Evolutionary conservation across 1,140 invertebrate species (phyloP).

Genomic region (Spodoptera litura): DNA sequence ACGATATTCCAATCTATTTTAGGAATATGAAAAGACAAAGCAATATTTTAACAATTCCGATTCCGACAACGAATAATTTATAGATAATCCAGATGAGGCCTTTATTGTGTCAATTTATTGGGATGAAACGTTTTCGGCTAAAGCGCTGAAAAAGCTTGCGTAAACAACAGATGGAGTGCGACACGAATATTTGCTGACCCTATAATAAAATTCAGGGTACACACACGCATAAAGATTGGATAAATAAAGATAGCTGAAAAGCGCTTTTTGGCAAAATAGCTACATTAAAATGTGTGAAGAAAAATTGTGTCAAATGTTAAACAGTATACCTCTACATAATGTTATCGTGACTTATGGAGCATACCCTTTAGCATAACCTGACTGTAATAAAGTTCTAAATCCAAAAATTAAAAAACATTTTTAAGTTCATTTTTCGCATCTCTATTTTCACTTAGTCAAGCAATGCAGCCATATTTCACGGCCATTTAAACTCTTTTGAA

Average conservation of each 20-base stretch:
- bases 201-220: slow-evolving; percentile 33
- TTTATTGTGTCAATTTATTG: slow-evolving; percentile 30
- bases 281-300: slow-evolving; percentile 11
- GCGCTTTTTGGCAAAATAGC: slow-evolving; percentile 10
- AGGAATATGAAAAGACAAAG: too few species aligned
- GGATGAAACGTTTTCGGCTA: slow-evolving; percentile 9
- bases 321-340: too few species aligned
- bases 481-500: not conserved
- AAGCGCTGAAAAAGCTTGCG: not conserved
- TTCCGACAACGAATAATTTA: not conserved
- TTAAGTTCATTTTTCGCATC: too few species aligned
- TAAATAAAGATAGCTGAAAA: slow-evolving; percentile 29
- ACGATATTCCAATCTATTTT: too few species aligned
- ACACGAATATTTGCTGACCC: slow-evolving; percentile 36
- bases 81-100: slow-evolving; percentile 2
- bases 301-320: not conserved
- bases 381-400: too few species aligned
- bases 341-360: too few species aligned
- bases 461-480: not conserved
- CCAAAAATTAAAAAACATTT: too few species aligned
- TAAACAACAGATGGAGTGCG: slow-evolving; percentile 35
- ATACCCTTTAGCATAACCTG: too few species aligned
- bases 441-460: not conserved
- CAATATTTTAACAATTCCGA: slow-evolving; percentile 3
- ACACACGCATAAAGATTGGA: slow-evolving; percentile 12